phyloP scores from a whole-genome alignment of 1,140 invertebrate genomes.

The Drosophila serrata region DNA sequence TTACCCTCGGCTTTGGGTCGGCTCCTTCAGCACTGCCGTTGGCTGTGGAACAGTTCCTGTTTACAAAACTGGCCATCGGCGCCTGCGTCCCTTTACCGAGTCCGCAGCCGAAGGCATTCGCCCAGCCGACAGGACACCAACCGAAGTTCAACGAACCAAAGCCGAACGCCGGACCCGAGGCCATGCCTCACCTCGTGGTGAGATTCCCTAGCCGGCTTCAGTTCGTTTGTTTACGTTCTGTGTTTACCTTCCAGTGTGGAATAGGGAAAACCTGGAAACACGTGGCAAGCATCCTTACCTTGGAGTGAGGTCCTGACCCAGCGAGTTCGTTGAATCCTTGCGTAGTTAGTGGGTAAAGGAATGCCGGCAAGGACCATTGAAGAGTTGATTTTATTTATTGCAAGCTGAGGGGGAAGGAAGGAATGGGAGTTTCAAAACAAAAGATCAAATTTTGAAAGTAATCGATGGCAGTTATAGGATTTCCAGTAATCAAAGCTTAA shows the following conservation, averaged over 20 bases:
- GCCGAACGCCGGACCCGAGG: background rate
- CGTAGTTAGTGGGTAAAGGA: constrained; percentile 18
- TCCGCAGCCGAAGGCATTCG: constrained; percentile 2
- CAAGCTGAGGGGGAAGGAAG: background rate
- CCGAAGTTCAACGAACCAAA: background rate
- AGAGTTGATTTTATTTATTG: constrained; percentile 19
- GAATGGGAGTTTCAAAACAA: constrained; percentile 31
- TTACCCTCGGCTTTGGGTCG: constrained; percentile 30
- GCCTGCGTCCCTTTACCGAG: constrained; percentile 50
- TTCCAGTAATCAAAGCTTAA: background rate
- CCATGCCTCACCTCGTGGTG: constrained; percentile 46
- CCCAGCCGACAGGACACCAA: constrained; percentile 7
- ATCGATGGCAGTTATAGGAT: background rate
- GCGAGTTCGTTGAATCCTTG: constrained; percentile 26
- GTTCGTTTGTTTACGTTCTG: constrained; percentile 66
- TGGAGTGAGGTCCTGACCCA: background rate
- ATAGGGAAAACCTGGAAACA: constrained; percentile 25
- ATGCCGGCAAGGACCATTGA: constrained; percentile 35
- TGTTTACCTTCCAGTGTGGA: constrained; percentile 66
- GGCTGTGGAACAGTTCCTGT: constrained; percentile 66
- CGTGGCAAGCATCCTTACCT: constrained; percentile 8
- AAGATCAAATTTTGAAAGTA: constrained; percentile 10
- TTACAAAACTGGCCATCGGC: constrained; percentile 64
- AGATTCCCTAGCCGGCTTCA: constrained; percentile 19
- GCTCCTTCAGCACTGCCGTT: constrained; percentile 56